Conservation (phyloP, 2,888 invertebrate species). For the Xestoiulus laeticollis region DNA sequence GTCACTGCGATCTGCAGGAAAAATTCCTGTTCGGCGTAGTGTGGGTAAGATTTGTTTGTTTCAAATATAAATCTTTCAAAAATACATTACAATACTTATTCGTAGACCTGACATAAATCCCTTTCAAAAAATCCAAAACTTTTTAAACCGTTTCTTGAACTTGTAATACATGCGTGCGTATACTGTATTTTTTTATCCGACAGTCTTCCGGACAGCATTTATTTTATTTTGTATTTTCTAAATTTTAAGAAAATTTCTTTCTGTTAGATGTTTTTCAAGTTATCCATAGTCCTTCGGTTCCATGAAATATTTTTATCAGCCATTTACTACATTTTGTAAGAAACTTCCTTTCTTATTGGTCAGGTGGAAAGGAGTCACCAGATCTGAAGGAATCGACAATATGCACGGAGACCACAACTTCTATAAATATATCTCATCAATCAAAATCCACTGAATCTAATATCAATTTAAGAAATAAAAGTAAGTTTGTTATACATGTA, state of each 20-base stretch:
- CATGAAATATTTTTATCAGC: no score
- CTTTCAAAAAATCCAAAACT: no score
- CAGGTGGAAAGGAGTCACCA: neutral
- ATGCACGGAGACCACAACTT: neutral
- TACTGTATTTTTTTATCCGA: no score
- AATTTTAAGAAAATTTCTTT: conserved; percentile 18
- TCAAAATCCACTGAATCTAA: neutral
- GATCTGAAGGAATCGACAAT: neutral
- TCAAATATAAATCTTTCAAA: no score
- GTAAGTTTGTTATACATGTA: neutral
- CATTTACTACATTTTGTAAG: no score
- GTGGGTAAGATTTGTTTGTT: neutral
- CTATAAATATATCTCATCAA: neutral
- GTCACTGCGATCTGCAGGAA: conserved; percentile 20
- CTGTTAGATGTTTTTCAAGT: no score
- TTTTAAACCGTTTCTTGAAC: no score
- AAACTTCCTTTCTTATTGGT: neutral
- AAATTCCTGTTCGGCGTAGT: conserved; percentile 42
- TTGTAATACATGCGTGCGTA: neutral
- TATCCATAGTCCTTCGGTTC: no score
- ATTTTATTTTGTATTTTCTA: no score
- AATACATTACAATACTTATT: no score
- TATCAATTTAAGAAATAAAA: neutral
- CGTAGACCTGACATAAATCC: no score
- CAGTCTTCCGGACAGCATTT: no score